Base-by-base conservation (phyloP, 2,888 invertebrate species). In the Gerris lacustris region DNA sequence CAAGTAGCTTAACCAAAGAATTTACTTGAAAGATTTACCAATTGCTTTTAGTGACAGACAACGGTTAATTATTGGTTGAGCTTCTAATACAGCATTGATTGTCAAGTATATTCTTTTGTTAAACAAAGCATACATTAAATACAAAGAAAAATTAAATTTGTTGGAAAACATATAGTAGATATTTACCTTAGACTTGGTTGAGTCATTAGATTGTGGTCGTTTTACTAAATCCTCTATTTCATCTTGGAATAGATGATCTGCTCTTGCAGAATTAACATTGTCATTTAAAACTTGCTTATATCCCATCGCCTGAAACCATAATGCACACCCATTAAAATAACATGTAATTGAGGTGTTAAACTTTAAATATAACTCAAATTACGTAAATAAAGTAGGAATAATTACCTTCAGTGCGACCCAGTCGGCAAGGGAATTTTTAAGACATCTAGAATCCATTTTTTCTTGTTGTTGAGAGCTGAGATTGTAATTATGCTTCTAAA, bases 171-270 rank as follows among this genome's bases (percentile, higher is more conserved):
- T 31, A 31, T 31, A 31, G 31, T 31, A 31, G 4, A 31, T 31
- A 31, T 31, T 73, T 70, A 75, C 75, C 69, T 75, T 76, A 63
- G 75, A 72, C 74, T 76, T 76, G 44, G 75, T 74, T 5, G 74
- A 73, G 63, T 76, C 74, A 31, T 72, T 73, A 7, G 75, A 78
- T 74, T 81, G 81, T 2, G 82, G 79, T 75, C 79, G 87, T 85
- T 83, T 90, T 5, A 86, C 85, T 75, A 85, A 79, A 74, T 85
- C 85, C 77, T 85, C 84, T 72, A 86, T 84, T 76, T 86, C 85
- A 78, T 86, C 85, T 77, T 85, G 85, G 80, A 85, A 86, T 79
- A 85, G 82, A 77, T 82, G 85, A 76, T 86, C 85, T 15, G 85
- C 85, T 43, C 85, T 45, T 68, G 72, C 70, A 9, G 72, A 68